Evolutionary conservation across 2,797 vertebrate genomes (phyloP), one percentile per base, ranked within the genome.

Genomic region (Meda fulgida): DNA sequence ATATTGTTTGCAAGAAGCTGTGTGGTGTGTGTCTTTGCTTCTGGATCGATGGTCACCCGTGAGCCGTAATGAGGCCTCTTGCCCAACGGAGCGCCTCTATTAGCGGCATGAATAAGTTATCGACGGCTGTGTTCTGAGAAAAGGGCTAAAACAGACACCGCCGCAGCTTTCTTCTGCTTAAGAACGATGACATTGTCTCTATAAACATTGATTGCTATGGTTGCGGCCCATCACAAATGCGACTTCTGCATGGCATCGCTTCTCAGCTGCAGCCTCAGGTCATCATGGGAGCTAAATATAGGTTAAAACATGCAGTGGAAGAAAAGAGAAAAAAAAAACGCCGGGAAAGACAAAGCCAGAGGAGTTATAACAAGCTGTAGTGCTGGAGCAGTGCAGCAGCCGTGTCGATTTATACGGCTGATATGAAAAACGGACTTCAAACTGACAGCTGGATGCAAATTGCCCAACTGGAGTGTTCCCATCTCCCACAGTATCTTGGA

Each of bases 51-150:
- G 92, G 87, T 90, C 91, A 93, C 92, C 88, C 91, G 84, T 81
- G 87, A 86, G 92, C 91, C 90, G 86, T 94, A 93, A 93, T 91
- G 92, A 94, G 92, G 89, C 88, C 85, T 89, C 90, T 87, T 80
- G 87, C 90, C 48, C 88, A 91, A 87, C 88, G 86, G 72, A 91
- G 91, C 86, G 58, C 87, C 88, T 91, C 92, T 92, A 93, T 94
- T 94, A 93, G 90, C 86, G 76, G 92, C 91, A 92, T 92, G 90
- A 95, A 94, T 91, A 93, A 91, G 88, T 93, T 93, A 94, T 93
- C 48, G 93, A 94, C 86, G 84, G n/a, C 38, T 72, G 38, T n/a
- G 51, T 23, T n/a, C 36, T 36, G 26, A n/a, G 9, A 66, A 43
- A 73, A 69, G 73, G 53, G 31, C 34, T 86, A 86, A 77, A 87